Base-by-base conservation (phyloP, 2,888 invertebrate species). In the Zelleria hepariella region DNA sequence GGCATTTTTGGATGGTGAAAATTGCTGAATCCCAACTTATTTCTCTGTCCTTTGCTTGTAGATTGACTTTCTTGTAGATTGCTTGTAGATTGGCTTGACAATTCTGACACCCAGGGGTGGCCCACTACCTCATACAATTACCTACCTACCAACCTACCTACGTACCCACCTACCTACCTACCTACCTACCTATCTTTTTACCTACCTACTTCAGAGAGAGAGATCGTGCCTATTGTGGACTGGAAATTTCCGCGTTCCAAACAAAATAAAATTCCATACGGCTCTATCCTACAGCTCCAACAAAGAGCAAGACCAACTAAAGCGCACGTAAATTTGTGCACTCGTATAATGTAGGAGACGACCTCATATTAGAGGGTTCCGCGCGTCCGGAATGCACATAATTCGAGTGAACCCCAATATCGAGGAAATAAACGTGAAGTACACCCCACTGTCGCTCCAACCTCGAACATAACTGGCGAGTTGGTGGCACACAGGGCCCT, bases 381-480 rank as follows among this genome's bases (percentile, higher is more conserved):
- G 68, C 67, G 66, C 61, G 65, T 61, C 62, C 26, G 69, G 80
- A 75, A 80, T 80, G 78, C 77, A 75, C 77, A 77, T 80, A 74
- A 76, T 71, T 77, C 69, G 67, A 64, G 32, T 63, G 60, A 67
- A 66, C 26, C 68, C 76, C 74, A 79, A 80, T 80, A 79, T 75
- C 71, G 64, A 66, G 61, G 26, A 49, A 58, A 42, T 49, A 58
- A 18, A 66, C 73, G 73, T 72, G 73, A 70, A 69, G 65, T 72
- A 74, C 67, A 73, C 68, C 67, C 65, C 66, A 63, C 66, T 68
- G 47, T 47, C 27, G 59, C 55, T 61, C 20, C 51, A 20, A 20
- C 51, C 20, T 51, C 20, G 21, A 10, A 21, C 8, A 10, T 20
- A 51, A 23, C 21, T 10, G 10, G 21, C 10, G 23, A 21, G 51